Evolutionary conservation across 2,888 invertebrate genomes (phyloP), one percentile per base, ranked within the genome.

Genomic region (Tholera decimalis): DNA sequence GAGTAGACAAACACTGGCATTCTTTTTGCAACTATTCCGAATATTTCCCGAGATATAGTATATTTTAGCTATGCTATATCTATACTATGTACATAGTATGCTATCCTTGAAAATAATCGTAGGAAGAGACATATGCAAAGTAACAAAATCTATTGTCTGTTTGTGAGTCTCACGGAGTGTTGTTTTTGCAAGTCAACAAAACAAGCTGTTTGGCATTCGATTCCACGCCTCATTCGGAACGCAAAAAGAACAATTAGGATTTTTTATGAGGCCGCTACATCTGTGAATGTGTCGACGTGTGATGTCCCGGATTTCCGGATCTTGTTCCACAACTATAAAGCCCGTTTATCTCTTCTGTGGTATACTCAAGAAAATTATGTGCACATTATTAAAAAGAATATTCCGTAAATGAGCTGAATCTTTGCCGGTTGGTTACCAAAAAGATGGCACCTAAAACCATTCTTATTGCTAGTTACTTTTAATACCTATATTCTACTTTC

Each of bases 191-290:
- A 70, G 73, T 62, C 72, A 77, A 82, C 78, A 77, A 80, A 80
- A 79, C 73, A 79, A 77, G 65, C 80, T 84, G 82, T 83, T 85
- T 85, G 83, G 79, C 82, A 84, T 85, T 84, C 85, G 79, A 83
- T 82, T 75, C 78, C 77, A 67, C 70, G 74, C 78, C 80, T 81
- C 85, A 83, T 84, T 84, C 76, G 65, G 53, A 78, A 77, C 78
- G 77, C 82, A 79, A 83, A 84, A 83, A 82, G 79, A 73, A 86
- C 85, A 82, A 83, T 86, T 83, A 85, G 73, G 72, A 74, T 79
- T 60, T 82, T 85, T 84, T 85, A 85, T 84, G 80, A 77, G 66
- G 64, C 73, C 68, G 77, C 82, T 70, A 80, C 86, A 84, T 83
- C 76, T 83, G 82, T 53, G 71, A 22, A 64, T 77, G 72, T 56